Percentiles rank a stretch among this genome's conserved stretches.
These are phyloP conservation scores for Chelonoidis abingdonii DNA, from an alignment of 2,113 vertebrate species.

Conservation along the genomic window DNA sequence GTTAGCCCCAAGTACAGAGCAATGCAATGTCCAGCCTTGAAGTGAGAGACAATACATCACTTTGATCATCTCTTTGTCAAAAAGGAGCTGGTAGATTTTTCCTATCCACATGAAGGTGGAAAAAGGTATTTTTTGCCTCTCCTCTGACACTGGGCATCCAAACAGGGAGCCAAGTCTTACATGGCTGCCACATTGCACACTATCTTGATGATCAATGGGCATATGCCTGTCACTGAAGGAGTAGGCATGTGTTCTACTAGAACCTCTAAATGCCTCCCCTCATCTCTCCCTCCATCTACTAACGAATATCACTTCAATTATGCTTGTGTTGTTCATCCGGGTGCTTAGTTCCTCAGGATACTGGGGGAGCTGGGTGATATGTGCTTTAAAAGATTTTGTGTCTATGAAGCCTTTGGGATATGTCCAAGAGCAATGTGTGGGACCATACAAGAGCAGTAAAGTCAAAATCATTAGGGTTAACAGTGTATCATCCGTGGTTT, in stretches of 20 bases:
- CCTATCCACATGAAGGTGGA: neutral
- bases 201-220: neutral
- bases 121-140: neutral
- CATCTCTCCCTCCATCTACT: neutral
- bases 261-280: neutral
- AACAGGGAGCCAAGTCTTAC: neutral
- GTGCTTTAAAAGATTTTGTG: neutral
- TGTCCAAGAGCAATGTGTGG: rapidly evolving
- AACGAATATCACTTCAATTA: neutral
- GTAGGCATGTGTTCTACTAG: neutral
- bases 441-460: neutral
- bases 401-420: neutral
- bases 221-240: neutral
- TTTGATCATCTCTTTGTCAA: no score
- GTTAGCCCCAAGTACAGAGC: neutral
- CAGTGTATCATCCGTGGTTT: neutral
- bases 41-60: neutral
- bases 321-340: neutral
- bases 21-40: neutral
- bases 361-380: neutral
- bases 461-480: neutral
- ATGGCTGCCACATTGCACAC: neutral
- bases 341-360: neutral
- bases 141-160: neutral
- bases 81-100: neutral